Conservation (phyloP, 2,888 invertebrate species). For the Dolichopus griseipennis region DNA sequence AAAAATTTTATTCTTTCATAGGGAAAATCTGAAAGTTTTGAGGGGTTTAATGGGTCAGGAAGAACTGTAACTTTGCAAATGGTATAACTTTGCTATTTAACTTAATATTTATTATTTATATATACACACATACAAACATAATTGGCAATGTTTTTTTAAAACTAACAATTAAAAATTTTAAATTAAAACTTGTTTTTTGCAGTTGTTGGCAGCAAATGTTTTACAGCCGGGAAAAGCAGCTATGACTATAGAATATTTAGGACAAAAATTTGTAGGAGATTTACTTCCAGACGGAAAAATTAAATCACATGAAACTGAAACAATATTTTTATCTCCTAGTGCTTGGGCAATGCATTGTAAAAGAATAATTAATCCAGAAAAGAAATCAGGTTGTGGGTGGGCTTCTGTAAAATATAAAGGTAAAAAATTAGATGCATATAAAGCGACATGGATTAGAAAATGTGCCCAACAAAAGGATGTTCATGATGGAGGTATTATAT, state of each 20-base stretch:
- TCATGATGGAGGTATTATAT: conserved; percentile 25
- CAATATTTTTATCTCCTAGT: conserved; percentile 79
- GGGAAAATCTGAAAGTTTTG: conserved; percentile 37
- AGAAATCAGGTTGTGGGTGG: conserved; percentile 90
- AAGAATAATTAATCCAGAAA: conserved; percentile 80
- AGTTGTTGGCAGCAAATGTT: conserved; percentile 69
- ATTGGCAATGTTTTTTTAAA: too few relatives aligned
- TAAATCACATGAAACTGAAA: conserved; percentile 77
- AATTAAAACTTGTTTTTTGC: neutral
- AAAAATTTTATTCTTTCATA: neutral
- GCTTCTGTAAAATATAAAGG: conserved; percentile 83
- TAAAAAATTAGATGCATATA: conserved; percentile 79
- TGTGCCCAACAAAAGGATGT: conserved; percentile 52
- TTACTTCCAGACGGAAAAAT: conserved; percentile 79
- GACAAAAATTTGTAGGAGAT: conserved; percentile 83
- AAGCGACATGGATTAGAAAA: conserved; percentile 73
- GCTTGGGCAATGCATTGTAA: conserved; percentile 92
- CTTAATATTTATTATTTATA: too few relatives aligned
- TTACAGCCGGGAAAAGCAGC: conserved; percentile 72
- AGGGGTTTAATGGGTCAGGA: conserved; percentile 45
- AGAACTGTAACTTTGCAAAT: conserved; percentile 76
- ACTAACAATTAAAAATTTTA: neutral
- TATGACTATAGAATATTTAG: conserved; percentile 87
- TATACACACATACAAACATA: too few relatives aligned
- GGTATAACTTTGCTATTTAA: conserved; percentile 25